Conservation (phyloP, 2,888 invertebrate genomes). For the Cetonia aurata region DNA sequence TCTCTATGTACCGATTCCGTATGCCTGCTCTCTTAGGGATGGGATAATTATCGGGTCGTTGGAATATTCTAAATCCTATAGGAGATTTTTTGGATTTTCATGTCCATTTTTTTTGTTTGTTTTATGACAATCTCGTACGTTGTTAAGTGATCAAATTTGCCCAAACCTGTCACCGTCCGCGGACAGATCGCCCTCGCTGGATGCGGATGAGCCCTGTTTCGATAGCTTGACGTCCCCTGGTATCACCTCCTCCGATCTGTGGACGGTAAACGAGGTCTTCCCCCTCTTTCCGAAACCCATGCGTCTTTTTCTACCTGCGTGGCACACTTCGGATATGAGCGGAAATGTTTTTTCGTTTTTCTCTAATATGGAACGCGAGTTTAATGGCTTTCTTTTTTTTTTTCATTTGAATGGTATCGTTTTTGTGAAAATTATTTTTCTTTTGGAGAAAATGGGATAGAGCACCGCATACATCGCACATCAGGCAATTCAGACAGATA, state of each 20-base stretch:
- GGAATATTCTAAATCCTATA: not conserved
- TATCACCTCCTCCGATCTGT: constrained; percentile 97
- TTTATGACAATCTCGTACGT: too few species aligned
- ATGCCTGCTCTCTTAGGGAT: constrained; percentile 51
- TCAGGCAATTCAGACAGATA: constrained; percentile 12
- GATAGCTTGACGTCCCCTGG: constrained; percentile 84
- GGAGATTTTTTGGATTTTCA: too few species aligned
- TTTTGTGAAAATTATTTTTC: too few species aligned
- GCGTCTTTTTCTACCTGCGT: constrained; percentile 89
- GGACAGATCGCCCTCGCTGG: constrained; percentile 90
- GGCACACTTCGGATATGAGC: constrained; percentile 28
- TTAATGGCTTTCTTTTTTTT: too few species aligned
- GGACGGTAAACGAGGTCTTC: constrained; percentile 96
- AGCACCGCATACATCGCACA: constrained; percentile 31
- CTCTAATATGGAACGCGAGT: too few species aligned
- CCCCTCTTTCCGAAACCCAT: constrained; percentile 96
- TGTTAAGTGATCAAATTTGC: too few species aligned
- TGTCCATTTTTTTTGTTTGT: too few species aligned
- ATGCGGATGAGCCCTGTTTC: constrained; percentile 89
- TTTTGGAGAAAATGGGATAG: constrained; percentile 21
- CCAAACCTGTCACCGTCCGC: constrained; percentile 86
- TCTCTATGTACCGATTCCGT: constrained; percentile 65
- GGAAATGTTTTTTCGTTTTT: not conserved
- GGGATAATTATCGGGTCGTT: constrained; percentile 2
- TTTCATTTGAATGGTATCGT: not conserved